phyloP scores from a whole-genome alignment of 2,113 vertebrate species.

The Colistium nudipinnis region DNA sequence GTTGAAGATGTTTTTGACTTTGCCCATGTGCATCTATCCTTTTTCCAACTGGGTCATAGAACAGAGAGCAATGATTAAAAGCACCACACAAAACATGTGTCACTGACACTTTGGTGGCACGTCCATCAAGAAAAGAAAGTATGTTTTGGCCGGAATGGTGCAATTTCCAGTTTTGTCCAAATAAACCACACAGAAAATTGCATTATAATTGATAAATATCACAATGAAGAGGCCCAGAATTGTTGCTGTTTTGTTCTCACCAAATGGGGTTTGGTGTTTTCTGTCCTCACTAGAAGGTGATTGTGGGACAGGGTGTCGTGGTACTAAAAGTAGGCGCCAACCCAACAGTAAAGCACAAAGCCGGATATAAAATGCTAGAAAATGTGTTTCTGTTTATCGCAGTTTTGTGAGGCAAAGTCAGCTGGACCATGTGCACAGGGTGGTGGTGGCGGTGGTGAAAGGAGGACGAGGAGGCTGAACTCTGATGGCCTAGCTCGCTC shows the following conservation, averaged over 20 bases:
- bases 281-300: slow-evolving; percentile 61
- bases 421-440: slow-evolving; percentile 62
- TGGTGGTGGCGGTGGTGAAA: slow-evolving; percentile 16
- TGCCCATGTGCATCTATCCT: slow-evolving; percentile 56
- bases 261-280: slow-evolving; percentile 18
- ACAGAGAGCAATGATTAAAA: slow-evolving; percentile 55
- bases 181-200: slow-evolving; percentile 52
- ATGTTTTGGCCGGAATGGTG: slow-evolving; percentile 45
- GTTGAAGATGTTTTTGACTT: slow-evolving; percentile 41
- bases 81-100: slow-evolving; percentile 56
- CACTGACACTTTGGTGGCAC: slow-evolving; percentile 31
- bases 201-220: slow-evolving; percentile 43
- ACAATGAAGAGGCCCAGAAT: slow-evolving; percentile 24
- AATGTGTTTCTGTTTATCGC: slow-evolving; percentile 76
- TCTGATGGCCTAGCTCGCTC: slow-evolving; percentile 43
- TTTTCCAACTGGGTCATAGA: slow-evolving; percentile 54
- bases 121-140: slow-evolving; percentile 48
- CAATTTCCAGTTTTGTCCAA: slow-evolving; percentile 49
- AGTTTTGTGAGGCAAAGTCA: slow-evolving; percentile 66
- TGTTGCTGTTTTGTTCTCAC: slow-evolving; percentile 25
- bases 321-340: slow-evolving; percentile 60
- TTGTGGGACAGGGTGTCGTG: slow-evolving; percentile 51
- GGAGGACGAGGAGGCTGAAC: slow-evolving; percentile 42
- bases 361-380: slow-evolving; percentile 38
- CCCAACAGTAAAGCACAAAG: slow-evolving; percentile 58